Conservation (phyloP, 2,797 vertebrate species). For the Melanotaenia maccullochi region DNA sequence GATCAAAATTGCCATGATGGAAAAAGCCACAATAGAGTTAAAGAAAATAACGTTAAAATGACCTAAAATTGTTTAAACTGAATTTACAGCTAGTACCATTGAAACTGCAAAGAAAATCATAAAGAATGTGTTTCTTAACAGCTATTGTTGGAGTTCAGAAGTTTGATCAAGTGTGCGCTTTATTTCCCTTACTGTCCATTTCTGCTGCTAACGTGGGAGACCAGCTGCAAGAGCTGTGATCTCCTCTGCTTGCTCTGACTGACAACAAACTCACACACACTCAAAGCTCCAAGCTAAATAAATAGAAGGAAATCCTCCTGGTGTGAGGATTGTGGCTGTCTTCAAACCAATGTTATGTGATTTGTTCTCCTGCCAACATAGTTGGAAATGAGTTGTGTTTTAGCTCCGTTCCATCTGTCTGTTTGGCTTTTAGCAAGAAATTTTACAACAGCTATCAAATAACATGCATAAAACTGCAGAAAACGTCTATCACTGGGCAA, state of each 20-base stretch:
- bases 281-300: constrained; percentile 45
- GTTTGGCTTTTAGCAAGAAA: constrained; percentile 11
- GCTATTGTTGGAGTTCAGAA: neutral
- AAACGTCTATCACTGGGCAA: neutral
- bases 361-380: constrained; percentile 25
- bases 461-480: constrained; percentile 8
- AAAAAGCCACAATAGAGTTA: neutral
- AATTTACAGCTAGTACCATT: neutral
- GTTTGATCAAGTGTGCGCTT: neutral
- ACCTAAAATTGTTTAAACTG: neutral
- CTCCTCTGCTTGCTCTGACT: neutral
- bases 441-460: constrained; percentile 20
- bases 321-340: constrained; percentile 21
- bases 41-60: neutral
- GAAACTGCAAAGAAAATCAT: neutral
- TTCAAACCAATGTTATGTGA: constrained; percentile 16
- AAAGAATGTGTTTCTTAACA: neutral
- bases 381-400: constrained; percentile 21
- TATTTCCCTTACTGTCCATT: constrained; percentile 39
- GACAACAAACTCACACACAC: constrained; percentile 15
- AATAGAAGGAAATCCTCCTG: constrained; percentile 42
- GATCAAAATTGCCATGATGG: neutral
- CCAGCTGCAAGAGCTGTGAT: constrained; percentile 12
- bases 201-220: constrained; percentile 19
- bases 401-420: constrained; percentile 18